phyloP scores from a whole-genome alignment of 2,888 invertebrate species.

The Sarcophaga carnaria region DNA sequence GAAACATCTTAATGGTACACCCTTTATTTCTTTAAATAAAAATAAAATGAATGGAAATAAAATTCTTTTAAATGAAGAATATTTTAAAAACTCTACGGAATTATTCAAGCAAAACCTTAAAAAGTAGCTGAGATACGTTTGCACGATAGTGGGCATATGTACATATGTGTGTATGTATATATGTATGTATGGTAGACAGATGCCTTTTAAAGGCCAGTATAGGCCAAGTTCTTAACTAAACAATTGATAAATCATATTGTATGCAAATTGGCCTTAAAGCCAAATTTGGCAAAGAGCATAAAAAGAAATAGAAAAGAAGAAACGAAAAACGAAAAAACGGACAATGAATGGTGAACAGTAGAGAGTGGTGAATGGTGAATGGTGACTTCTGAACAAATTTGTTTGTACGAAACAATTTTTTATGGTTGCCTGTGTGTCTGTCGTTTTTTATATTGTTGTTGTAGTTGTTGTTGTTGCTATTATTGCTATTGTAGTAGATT shows the following conservation, averaged over 20 bases:
- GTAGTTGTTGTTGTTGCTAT: neutral
- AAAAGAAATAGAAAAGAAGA: neutral
- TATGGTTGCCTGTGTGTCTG: neutral
- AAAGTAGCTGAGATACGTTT: no score
- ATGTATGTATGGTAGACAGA: neutral
- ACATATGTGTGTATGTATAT: no score
- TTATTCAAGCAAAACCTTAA: no score
- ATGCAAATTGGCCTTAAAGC: constrained; percentile 57
- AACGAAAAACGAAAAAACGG: neutral
- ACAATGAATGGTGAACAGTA: neutral
- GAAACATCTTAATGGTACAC: no score
- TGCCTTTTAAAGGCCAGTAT: neutral
- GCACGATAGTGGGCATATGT: no score
- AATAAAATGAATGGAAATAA: no score
- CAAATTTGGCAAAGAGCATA: constrained; percentile 35
- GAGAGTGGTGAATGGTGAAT: neutral
- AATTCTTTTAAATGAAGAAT: no score
- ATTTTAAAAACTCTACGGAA: no score
- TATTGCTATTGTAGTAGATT: neutral
- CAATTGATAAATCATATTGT: constrained; percentile 56
- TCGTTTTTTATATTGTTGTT: neutral
- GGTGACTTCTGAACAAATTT: constrained; percentile 22
- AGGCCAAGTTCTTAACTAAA: neutral
- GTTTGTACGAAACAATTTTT: neutral
- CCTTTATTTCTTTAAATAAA: no score